Evolutionary conservation across 2,113 vertebrate genomes (phyloP), one percentile per base, ranked within the genome.

Genomic region (Raja brachyura): DNA sequence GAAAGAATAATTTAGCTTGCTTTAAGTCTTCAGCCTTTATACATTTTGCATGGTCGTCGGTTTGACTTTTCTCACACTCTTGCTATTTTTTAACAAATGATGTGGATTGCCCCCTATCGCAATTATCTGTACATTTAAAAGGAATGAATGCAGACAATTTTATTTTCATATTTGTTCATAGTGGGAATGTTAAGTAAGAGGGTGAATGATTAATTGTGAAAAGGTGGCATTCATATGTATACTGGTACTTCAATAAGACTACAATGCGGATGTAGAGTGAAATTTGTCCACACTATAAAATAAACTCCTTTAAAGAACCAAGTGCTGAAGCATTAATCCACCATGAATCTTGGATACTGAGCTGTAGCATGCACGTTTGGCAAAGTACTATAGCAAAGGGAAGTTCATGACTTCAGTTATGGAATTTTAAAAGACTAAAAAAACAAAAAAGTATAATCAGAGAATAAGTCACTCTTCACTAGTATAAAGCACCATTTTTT

Each of bases 1-100:
- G 90, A 92, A 92, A 92, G 68, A 92, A 70, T 92, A 92, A 74
- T 92, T 92, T 73, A 54, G 68, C 66, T 92, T 74, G 68, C 88
- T 70, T 68, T 39, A 90, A 14, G 68, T 48, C 68, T 92, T 92
- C 90, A 54, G 63, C 6, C 20, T 54, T 92, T 74, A 92, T 73
- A 28, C 90, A 92, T 92, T 92, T 92, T 92, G 90, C 68, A 92
- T 92, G 90, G 90, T 92, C 3, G 31, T 54, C 9, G 66, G 28
- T 92, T 13, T 90, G 66, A 73, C 8, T 73, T 92, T 92, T 92
- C 90, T 92, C 90, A 73, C 90, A 92, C 90, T 25, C 63, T 92
- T 39, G 66, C 68, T 54, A 68, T 92, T 54, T 73, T 39, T 74
- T 74, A 73, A 20, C 48, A 92, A 48, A 70, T 92, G 66, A 73